Evolutionary conservation across 1,140 invertebrate genomes (phyloP), one percentile per base, ranked within the genome.

Genomic region (Asobara japonica): DNA sequence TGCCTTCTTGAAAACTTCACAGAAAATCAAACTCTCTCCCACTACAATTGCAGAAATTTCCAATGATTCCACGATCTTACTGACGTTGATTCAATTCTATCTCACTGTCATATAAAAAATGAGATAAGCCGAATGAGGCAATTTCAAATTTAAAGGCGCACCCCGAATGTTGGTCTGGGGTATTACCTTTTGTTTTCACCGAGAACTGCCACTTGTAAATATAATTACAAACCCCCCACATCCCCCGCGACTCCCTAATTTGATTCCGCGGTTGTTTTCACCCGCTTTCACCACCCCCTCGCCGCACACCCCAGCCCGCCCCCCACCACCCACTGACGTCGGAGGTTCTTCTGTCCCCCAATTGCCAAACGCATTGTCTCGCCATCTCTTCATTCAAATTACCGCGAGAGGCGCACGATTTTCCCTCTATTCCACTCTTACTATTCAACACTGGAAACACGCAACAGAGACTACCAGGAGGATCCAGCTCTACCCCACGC

Each of bases 231-330:
- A 79, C 61, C 36, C 69, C 69, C 30, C 62, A 69, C 70, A 10
- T 67, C 61, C 41, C 61, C 51, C 69, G 74, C 30, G 69, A 56
- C 68, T 76, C 76, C 79, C 84, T 87, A 86, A 87, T 87, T 87
- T 85, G 85, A 87, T 87, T 86, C 84, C 80, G 81, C 82, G 84
- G 84, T 86, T 87, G 85, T 86, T 87, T 87, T 86, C 85, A 82
- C 74, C 80, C 80, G 73, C 73, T 70, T 45, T 29, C 31, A 69
- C 64, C 75, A 73, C 29, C 56, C 45, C 70, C 65, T 51, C 41
- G 20, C 13, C 71, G n/a, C 48, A 36, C 60, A 36, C 31, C 60
- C 16, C n/a, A 71, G 38, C 60, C 38, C 68, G 68, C 25, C 29
- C 45, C 45, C 8, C 76, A 77, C 76, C 71, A 72, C 73, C 67